Evolutionary conservation across 2,797 vertebrate genomes (phyloP).

Genomic region (Clarias platycephalus): DNA sequence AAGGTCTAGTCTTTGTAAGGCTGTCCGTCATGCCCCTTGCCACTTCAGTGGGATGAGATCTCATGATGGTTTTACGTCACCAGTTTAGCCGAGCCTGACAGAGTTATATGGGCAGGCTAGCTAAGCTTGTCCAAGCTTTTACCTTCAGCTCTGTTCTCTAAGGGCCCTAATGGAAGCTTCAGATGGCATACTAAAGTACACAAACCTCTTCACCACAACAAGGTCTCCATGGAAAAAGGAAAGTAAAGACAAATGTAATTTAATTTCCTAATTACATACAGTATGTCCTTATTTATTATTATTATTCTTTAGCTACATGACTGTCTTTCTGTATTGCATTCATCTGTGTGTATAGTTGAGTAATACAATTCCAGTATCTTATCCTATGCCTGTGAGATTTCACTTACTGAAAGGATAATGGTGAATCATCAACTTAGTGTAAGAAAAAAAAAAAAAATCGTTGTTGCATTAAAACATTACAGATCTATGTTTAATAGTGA

Average conservation of each 20-base stretch:
- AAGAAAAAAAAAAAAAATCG: too few relatives aligned
- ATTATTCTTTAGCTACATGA: not conserved
- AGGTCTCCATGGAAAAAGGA: not conserved
- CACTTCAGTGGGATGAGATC: not conserved
- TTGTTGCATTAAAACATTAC: too few relatives aligned
- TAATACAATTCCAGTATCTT: not conserved
- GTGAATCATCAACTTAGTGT: too few relatives aligned
- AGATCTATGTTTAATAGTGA: too few relatives aligned
- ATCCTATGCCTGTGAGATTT: not conserved
- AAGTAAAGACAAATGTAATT: not conserved
- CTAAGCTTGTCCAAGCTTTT: too few relatives aligned
- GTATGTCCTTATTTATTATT: not conserved
- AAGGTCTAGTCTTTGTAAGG: not conserved
- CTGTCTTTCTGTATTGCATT: not conserved
- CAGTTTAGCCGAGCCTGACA: not conserved
- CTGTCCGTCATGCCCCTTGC: not conserved
- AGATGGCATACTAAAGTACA: not conserved
- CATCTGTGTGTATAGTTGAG: too few relatives aligned
- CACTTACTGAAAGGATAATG: too few relatives aligned
- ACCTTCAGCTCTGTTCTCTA: too few relatives aligned
- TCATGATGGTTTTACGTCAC: not conserved
- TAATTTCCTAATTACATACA: not conserved
- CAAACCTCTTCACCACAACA: slow-evolving; percentile 7
- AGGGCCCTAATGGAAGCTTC: not conserved
- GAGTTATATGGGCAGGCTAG: not conserved